These are phyloP conservation scores for Coleophora flavipennella DNA, from an alignment of 2,888 invertebrate species.

Conservation along the genomic window DNA sequence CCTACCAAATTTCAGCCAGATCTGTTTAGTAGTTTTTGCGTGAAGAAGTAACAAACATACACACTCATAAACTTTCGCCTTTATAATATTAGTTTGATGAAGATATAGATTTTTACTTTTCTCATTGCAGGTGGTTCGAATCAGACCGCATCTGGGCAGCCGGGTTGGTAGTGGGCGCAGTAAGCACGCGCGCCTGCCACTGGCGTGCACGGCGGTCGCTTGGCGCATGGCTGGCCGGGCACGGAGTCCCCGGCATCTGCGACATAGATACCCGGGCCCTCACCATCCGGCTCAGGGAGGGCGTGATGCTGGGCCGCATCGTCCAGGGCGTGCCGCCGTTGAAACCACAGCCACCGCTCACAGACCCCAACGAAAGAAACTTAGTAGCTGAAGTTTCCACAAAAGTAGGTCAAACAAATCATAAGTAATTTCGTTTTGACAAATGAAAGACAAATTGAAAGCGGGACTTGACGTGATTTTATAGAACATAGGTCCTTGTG, in stretches of 20 bases:
- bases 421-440: too few species aligned
- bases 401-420: conserved; percentile 65
- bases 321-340: conserved; percentile 69
- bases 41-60: too few species aligned
- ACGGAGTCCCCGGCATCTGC: conserved; percentile 88
- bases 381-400: conserved; percentile 93
- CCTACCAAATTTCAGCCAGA: too few species aligned
- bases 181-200: conserved; percentile 89
- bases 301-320: conserved; percentile 84
- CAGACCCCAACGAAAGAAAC: conserved; percentile 90
- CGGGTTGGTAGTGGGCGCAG: conserved; percentile 92
- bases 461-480: too few species aligned
- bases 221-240: conserved; percentile 85
- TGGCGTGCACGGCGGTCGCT: conserved; percentile 89
- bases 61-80: too few species aligned
- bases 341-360: conserved; percentile 38
- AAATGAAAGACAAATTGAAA: too few species aligned
- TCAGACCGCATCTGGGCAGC: conserved; percentile 92
- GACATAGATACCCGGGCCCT: conserved; percentile 95
- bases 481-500: too few species aligned
- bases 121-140: conserved; percentile 83
- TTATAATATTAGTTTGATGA: too few species aligned
- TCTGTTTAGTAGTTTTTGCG: too few species aligned
- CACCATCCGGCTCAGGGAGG: conserved; percentile 92
- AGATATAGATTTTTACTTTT: not conserved